phyloP scores from a whole-genome alignment of 2,888 invertebrate species.

The Dermolepida albohirtum region DNA sequence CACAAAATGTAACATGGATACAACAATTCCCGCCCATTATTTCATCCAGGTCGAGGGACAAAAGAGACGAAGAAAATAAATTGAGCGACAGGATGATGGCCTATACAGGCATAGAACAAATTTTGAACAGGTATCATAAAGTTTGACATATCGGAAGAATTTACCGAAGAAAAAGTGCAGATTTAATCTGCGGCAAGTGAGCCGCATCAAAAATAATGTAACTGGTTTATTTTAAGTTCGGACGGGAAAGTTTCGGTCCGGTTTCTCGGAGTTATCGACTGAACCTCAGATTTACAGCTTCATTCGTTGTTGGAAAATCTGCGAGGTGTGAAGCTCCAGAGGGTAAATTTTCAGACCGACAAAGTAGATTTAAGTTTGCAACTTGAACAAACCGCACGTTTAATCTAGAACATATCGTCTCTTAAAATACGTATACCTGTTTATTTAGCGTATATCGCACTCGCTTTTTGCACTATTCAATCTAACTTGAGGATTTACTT shows the following conservation, averaged over 20 bases:
- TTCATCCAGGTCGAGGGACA: slow-evolving; percentile 51
- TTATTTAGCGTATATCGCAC: no score
- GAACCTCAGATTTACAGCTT: slow-evolving; percentile 46
- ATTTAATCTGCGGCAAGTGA: slow-evolving; percentile 37
- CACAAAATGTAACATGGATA: slow-evolving; percentile 57
- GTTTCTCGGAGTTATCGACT: slow-evolving; percentile 42
- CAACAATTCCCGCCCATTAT: slow-evolving; percentile 58
- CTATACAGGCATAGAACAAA: slow-evolving; percentile 58
- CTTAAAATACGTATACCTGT: slow-evolving; percentile 8
- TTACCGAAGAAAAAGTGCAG: slow-evolving; percentile 15
- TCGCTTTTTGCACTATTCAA: no score
- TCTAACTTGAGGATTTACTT: not conserved
- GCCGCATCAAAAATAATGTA: slow-evolving; percentile 36
- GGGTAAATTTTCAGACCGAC: slow-evolving; percentile 48
- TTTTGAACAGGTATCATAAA: slow-evolving; percentile 55
- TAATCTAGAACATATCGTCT: slow-evolving; percentile 31
- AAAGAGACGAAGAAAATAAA: slow-evolving; percentile 40
- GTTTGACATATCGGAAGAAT: slow-evolving; percentile 9
- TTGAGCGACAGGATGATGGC: slow-evolving; percentile 57
- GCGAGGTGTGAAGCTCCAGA: slow-evolving; percentile 45
- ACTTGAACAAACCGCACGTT: slow-evolving; percentile 36
- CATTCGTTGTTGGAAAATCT: slow-evolving; percentile 45
- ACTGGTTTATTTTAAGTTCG: slow-evolving; percentile 39
- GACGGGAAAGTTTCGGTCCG: slow-evolving; percentile 44
- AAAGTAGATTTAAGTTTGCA: slow-evolving; percentile 49